Evolutionary conservation across 1,140 invertebrate species (phyloP).

Genomic region (Amphibalanus amphitrite): DNA sequence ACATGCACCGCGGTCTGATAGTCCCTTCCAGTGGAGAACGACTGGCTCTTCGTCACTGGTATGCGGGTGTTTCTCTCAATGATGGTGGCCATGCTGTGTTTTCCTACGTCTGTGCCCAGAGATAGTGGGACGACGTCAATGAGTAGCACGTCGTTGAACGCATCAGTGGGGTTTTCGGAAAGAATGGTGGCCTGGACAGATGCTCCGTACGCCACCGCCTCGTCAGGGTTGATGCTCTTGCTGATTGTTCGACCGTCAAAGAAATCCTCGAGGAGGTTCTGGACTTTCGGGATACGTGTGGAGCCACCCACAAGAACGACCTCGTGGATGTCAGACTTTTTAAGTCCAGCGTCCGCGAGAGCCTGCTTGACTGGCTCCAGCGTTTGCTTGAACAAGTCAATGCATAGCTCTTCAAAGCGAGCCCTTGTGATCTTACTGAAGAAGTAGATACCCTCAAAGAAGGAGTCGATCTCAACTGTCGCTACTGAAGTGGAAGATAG

Average conservation of each 20-base stretch:
- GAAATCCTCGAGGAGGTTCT: background rate
- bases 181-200: conserved; percentile 66
- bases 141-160: conserved; percentile 85
- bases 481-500: conserved; percentile 18
- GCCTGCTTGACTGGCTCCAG: background rate
- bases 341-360: background rate
- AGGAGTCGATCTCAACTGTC: conserved; percentile 29
- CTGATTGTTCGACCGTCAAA: conserved; percentile 28
- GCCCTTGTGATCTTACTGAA: conserved; percentile 29
- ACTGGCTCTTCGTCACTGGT: conserved; percentile 98
- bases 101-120: conserved; percentile 84
- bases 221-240: conserved; percentile 26
- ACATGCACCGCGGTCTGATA: conserved; percentile 99
- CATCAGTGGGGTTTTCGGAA: conserved; percentile 60
- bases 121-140: conserved; percentile 96
- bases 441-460: conserved; percentile 47
- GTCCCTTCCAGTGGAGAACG: conserved; percentile 97
- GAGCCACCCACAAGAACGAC: background rate
- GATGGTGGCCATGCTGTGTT: conserved; percentile 84
- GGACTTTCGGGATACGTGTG: background rate
- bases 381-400: conserved; percentile 21
- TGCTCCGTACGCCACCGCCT: conserved; percentile 66
- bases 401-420: conserved; percentile 30
- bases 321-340: background rate
- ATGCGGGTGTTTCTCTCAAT: conserved; percentile 86